A percentile compares a stretch with the other conserved stretches of the same genome.
Evolutionary conservation across 2,113 vertebrate species (phyloP).

Genomic region (Solea solea): DNA sequence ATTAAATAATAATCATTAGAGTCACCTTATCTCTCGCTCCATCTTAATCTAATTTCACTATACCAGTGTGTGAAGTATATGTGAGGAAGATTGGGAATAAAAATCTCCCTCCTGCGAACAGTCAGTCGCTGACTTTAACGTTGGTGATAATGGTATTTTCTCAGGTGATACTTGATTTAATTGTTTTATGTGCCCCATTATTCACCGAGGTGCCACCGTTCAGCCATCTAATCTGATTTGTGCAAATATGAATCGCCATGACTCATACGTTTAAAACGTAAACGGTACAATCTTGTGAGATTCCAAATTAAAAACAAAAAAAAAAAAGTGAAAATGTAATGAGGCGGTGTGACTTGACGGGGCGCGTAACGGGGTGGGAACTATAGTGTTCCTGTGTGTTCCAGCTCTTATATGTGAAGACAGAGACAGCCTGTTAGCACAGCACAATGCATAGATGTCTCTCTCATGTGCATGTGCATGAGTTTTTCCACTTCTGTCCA

Average conservation of each 20-base stretch:
- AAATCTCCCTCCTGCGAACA: too few relatives aligned
- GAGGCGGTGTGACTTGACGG: slow-evolving; percentile 22
- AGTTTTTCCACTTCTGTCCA: slow-evolving; percentile 5
- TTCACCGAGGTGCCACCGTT: slow-evolving; percentile 68
- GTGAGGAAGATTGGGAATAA: too few relatives aligned
- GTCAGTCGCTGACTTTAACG: too few relatives aligned
- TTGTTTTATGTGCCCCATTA: slow-evolving; percentile 37
- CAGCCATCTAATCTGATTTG: slow-evolving; percentile 77
- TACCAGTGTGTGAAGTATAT: too few relatives aligned
- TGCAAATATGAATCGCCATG: slow-evolving; percentile 75
- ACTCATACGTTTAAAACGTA: too few relatives aligned
- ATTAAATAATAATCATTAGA: too few relatives aligned
- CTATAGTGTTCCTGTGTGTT: slow-evolving; percentile 30
- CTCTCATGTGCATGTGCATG: neutral
- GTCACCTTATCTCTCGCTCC: too few relatives aligned
- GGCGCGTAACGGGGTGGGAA: neutral
- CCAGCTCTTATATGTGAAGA: slow-evolving; percentile 41
- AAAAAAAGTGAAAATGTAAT: slow-evolving; percentile 39
- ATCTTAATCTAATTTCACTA: too few relatives aligned
- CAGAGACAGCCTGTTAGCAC: slow-evolving; percentile 21
- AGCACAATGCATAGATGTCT: slow-evolving; percentile 9
- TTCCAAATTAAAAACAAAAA: neutral
- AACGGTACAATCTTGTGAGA: slow-evolving; percentile 31
- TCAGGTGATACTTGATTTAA: too few relatives aligned
- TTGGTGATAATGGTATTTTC: too few relatives aligned